Percentiles rank a stretch among this genome's conserved stretches.
phyloP scores from a whole-genome alignment of 2,797 vertebrate genomes.

The Silurus lanzhouensis region DNA sequence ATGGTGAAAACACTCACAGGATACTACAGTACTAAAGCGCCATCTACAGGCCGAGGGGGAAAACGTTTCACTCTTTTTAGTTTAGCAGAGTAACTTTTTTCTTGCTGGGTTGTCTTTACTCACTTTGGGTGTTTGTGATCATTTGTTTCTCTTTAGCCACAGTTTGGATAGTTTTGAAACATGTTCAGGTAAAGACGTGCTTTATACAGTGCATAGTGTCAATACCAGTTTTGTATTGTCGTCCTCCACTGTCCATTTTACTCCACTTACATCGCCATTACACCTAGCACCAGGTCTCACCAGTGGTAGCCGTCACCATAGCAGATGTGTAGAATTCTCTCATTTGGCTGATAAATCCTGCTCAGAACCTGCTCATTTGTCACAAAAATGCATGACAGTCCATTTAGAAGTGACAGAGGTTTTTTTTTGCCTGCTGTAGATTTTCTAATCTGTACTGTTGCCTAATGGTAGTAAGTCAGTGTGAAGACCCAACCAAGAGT shows the following conservation, averaged over 20 bases:
- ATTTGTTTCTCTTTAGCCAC: constrained; percentile 72
- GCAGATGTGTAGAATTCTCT: constrained; percentile 39
- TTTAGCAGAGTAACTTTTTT: background rate
- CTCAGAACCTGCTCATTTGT: constrained; percentile 43
- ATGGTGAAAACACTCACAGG: background rate
- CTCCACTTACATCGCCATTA: constrained; percentile 42
- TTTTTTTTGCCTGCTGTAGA: constrained; percentile 27
- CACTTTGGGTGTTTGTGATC: constrained; percentile 29
- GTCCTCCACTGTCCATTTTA: constrained; percentile 56
- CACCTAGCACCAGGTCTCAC: background rate
- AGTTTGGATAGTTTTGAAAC: constrained; percentile 85
- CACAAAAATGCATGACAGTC: background rate
- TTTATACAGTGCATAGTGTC: constrained; percentile 21
- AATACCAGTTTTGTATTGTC: constrained; percentile 53
- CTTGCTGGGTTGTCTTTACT: background rate
- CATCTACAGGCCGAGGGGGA: constrained; percentile 3
- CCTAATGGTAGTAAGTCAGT: constrained; percentile 7
- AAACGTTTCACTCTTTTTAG: background rate
- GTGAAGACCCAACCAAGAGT: background rate
- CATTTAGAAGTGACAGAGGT: constrained; percentile 21
- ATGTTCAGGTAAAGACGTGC: constrained; percentile 76
- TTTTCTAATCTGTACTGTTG: too few species aligned
- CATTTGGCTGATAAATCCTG: constrained; percentile 25
- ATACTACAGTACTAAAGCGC: background rate
- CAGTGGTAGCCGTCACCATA: background rate